Evolutionary conservation across 2,888 invertebrate genomes (phyloP).

Genomic region (Sarcophaga rosellei): DNA sequence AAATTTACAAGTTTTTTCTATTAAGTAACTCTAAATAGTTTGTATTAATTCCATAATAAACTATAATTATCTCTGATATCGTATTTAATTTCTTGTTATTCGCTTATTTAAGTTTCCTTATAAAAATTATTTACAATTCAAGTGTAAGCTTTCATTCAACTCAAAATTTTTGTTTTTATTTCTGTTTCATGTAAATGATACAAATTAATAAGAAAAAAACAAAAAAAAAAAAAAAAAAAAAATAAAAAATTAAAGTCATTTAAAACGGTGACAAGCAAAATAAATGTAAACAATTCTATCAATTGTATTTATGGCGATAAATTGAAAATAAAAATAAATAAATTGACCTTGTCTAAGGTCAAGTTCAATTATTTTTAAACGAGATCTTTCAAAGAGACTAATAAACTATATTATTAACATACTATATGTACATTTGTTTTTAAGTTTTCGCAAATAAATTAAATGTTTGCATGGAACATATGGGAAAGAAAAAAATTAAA

Average conservation of each 20-base stretch:
- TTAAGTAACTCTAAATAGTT: too few species aligned
- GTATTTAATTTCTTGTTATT: not conserved
- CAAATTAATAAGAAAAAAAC: not conserved
- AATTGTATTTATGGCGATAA: not conserved
- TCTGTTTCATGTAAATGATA: conserved; percentile 16
- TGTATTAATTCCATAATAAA: too few species aligned
- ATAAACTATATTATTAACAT: too few species aligned
- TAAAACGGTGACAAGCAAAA: not conserved
- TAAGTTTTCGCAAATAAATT: too few species aligned
- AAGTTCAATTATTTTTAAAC: not conserved
- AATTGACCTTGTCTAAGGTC: conserved; percentile 24
- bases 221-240: not conserved
- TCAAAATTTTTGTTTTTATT: too few species aligned
- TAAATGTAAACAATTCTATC: not conserved
- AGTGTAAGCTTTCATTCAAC: conserved; percentile 4
- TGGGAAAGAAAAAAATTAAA: too few species aligned
- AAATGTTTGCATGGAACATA: too few species aligned
- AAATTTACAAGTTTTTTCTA: too few species aligned
- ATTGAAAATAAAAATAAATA: not conserved
- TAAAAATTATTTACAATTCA: conserved; percentile 1
- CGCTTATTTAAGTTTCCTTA: conserved; percentile 1
- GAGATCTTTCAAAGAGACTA: not conserved
- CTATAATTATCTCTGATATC: not conserved
- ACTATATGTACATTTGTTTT: too few species aligned
- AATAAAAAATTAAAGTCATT: not conserved